Evolutionary conservation across 2,113 vertebrate genomes (phyloP).

Genomic region (Chiloscyllium plagiosum): DNA sequence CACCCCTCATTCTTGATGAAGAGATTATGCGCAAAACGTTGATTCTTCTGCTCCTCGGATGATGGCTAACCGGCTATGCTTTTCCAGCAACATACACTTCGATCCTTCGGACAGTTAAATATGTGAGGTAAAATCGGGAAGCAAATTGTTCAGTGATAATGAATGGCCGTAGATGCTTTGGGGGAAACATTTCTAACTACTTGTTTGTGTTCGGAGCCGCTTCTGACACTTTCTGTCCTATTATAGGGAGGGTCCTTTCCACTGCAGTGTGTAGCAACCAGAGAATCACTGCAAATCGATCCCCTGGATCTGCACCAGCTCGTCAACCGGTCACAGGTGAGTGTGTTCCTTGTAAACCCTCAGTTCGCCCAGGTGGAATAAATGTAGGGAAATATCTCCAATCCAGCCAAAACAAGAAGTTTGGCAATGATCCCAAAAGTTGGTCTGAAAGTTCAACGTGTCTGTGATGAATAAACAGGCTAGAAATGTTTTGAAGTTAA

Average conservation of each 20-base stretch:
- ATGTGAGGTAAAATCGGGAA: background rate
- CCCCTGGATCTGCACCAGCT: background rate
- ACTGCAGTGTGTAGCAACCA: background rate
- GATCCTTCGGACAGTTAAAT: background rate
- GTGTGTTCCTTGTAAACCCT: background rate
- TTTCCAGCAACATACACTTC: too few relatives aligned
- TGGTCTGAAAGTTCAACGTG: too few relatives aligned
- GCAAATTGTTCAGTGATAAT: background rate
- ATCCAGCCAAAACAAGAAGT: background rate
- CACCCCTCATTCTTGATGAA: too few relatives aligned
- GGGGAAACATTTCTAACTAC: background rate
- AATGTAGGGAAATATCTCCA: background rate
- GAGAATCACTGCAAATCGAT: background rate
- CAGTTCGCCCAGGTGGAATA: background rate
- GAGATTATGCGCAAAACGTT: too few relatives aligned
- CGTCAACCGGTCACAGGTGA: background rate
- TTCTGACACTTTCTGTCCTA: background rate
- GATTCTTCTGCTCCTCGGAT: too few relatives aligned
- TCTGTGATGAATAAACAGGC: too few relatives aligned
- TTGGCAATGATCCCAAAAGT: background rate
- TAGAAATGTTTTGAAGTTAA: too few relatives aligned
- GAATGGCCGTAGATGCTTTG: background rate
- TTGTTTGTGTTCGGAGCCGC: background rate
- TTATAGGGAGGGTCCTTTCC: background rate
- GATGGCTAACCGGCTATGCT: too few relatives aligned